These are phyloP conservation scores for Rhabdomys dilectus DNA, from an alignment of 2,113 vertebrate species.

Conservation along the genomic window DNA sequence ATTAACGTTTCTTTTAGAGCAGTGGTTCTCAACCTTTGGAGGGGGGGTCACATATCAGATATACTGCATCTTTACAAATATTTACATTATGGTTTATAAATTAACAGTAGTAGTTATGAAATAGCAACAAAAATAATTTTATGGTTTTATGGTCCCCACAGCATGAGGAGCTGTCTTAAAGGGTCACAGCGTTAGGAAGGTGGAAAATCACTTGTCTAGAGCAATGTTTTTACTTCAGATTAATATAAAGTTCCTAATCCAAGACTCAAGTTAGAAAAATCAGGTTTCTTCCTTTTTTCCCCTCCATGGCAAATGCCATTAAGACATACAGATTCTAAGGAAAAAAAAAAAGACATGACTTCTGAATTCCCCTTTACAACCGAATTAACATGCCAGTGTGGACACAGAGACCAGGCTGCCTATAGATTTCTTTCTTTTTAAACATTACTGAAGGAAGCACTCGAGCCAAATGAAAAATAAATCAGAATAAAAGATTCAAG, in stretches of 20 bases:
- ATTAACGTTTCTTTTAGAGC: constrained; percentile 44
- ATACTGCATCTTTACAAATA: neutral
- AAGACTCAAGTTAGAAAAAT: neutral
- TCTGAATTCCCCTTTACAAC: neutral
- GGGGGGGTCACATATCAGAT: neutral
- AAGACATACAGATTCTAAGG: constrained; percentile 21
- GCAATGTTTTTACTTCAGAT: neutral
- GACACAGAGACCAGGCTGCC: neutral
- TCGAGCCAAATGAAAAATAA: constrained; percentile 43
- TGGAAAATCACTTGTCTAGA: neutral
- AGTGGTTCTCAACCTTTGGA: neutral
- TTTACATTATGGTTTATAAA: neutral
- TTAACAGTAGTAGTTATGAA: neutral
- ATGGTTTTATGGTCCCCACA: neutral
- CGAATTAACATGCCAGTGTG: neutral
- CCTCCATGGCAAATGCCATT: neutral
- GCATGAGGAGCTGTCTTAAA: neutral
- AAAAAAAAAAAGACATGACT: neutral
- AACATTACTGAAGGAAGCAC: neutral
- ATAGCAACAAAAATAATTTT: neutral
- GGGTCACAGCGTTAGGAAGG: neutral
- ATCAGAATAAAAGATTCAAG: constrained; percentile 36
- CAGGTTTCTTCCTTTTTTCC: neutral
- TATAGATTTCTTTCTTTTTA: neutral
- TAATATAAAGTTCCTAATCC: neutral